These are phyloP conservation scores for Macrostomum lignano DNA, from an alignment of 1,140 invertebrate genomes.

Conservation along the genomic window DNA sequence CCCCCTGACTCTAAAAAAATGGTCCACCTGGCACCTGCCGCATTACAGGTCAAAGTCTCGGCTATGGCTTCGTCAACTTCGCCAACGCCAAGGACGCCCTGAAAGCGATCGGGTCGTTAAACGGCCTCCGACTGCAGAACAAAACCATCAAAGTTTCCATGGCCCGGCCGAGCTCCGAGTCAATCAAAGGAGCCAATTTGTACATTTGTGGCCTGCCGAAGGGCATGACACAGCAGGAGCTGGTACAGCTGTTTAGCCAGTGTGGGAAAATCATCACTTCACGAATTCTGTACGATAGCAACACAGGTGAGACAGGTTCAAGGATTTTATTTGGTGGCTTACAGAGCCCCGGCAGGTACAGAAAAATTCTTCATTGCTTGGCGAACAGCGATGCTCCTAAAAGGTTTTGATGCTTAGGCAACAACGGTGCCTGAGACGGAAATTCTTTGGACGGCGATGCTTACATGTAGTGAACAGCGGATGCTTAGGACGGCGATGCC, in stretches of 20 bases:
- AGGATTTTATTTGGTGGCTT: too few relatives aligned
- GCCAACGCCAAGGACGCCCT: slow-evolving; percentile 70
- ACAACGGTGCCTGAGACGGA: too few relatives aligned
- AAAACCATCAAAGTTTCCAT: slow-evolving; percentile 7
- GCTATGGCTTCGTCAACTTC: slow-evolving; percentile 89
- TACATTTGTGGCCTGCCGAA: slow-evolving; percentile 7
- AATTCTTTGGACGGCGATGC: too few relatives aligned
- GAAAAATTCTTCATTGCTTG: too few relatives aligned
- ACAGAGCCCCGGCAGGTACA: too few relatives aligned
- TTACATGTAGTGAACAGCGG: too few relatives aligned
- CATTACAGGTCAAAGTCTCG: slow-evolving; percentile 66
- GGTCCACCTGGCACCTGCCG: too few relatives aligned
- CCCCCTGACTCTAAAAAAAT: too few relatives aligned
- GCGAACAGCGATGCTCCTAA: too few relatives aligned
- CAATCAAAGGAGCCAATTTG: slow-evolving; percentile 7
- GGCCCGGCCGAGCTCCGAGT: slow-evolving; percentile 5
- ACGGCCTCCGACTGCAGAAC: slow-evolving; percentile 47
- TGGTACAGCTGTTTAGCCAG: slow-evolving; percentile 4
- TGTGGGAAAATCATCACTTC: slow-evolving; percentile 7
- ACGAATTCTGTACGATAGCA: slow-evolving; percentile 4
- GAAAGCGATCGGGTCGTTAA: slow-evolving; percentile 72
- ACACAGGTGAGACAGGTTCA: too few relatives aligned
- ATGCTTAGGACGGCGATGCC: too few relatives aligned
- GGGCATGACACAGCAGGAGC: slow-evolving; percentile 1
- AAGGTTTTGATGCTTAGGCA: too few relatives aligned